Percentiles rank a stretch among this genome's conserved stretches.
Evolutionary conservation across 2,888 invertebrate genomes (phyloP).

Genomic region (Heliconius erato): DNA sequence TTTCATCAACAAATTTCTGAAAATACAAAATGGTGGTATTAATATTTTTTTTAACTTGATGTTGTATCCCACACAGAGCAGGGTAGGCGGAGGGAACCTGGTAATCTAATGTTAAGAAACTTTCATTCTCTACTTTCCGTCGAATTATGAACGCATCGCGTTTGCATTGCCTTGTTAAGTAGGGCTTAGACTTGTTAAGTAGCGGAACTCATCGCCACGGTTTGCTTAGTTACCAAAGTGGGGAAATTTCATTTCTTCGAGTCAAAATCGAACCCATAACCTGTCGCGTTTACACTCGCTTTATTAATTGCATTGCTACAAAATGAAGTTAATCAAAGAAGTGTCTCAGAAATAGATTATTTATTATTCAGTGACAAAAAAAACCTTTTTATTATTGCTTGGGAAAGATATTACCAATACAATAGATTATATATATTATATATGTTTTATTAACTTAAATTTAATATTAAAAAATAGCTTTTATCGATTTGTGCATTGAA

Average conservation of each 20-base stretch:
- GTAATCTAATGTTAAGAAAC: not conserved
- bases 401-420: no score
- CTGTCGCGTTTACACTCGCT: not conserved
- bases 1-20: slow-evolving; percentile 91
- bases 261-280: not conserved
- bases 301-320: no score
- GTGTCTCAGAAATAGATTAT: no score
- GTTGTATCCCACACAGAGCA: not conserved
- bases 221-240: not conserved
- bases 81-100: no score
- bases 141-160: not conserved
- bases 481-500: not conserved
- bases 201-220: no score
- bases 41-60: not conserved
- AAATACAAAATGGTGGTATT: slow-evolving; percentile 28
- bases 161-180: not conserved
- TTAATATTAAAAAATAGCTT: not conserved
- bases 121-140: not conserved
- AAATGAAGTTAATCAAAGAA: no score
- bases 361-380: no score
- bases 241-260: not conserved
- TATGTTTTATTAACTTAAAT: no score
- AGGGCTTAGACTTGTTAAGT: no score
- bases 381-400: no score
- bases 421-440: no score